Evolutionary conservation across 1,140 invertebrate genomes (phyloP).

Genomic region (Drosophila rufa): DNA sequence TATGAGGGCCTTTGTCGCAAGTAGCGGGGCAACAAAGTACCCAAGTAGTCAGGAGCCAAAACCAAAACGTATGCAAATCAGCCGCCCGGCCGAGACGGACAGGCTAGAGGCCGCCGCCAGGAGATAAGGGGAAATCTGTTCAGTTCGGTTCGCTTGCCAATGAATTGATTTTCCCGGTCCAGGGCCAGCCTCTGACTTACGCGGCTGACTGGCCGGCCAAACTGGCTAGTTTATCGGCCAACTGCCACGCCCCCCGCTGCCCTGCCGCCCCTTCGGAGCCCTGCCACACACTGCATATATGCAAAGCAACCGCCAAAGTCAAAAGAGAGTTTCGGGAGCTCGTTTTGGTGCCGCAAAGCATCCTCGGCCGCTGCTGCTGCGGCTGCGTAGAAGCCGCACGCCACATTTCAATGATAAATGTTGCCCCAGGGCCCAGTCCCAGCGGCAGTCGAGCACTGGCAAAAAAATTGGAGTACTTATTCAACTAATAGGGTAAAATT

Average conservation of each 20-base stretch:
- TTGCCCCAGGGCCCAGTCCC: conserved; percentile 53
- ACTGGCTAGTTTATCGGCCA: conserved; percentile 70
- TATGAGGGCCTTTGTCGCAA: conserved; percentile 78
- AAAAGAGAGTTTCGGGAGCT: conserved; percentile 72
- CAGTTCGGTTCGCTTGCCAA: conserved; percentile 46
- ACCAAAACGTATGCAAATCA: conserved; percentile 78
- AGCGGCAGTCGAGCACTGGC: conserved; percentile 7
- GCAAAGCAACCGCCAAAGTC: conserved; percentile 79
- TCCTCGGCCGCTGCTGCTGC: conserved; percentile 40
- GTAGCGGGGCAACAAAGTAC: conserved; percentile 5
- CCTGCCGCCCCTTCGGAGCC: not conserved
- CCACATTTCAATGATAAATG: conserved; percentile 84
- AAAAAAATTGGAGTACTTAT: not conserved
- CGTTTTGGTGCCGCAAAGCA: conserved; percentile 81
- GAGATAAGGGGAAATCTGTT: conserved; percentile 66
- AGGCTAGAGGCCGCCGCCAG: conserved; percentile 8
- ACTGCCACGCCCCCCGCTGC: conserved; percentile 53
- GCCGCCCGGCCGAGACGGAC: conserved; percentile 21
- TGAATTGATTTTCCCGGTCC: conserved; percentile 75
- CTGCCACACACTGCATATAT: conserved; percentile 57
- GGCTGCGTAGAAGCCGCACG: conserved; percentile 75
- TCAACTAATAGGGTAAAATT: too few relatives aligned
- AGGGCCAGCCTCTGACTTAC: conserved; percentile 60
- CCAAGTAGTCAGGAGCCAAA: conserved; percentile 3
- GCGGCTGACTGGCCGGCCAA: conserved; percentile 46